Conservation (phyloP, 2,888 invertebrate species). For the Limnephilus marmoratus region DNA sequence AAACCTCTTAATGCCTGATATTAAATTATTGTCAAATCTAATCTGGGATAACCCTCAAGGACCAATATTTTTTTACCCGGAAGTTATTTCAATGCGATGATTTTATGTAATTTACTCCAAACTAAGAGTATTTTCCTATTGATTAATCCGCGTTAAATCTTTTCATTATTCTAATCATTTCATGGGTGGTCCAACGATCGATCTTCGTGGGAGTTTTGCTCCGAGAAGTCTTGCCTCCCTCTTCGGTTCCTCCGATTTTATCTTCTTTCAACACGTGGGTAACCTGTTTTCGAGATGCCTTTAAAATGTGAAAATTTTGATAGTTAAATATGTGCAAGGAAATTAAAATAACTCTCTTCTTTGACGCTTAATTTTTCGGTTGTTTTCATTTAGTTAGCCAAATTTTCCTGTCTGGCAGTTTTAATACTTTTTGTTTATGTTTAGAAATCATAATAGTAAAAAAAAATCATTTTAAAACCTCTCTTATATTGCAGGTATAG, state of each 20-base stretch:
- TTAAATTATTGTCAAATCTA: not conserved
- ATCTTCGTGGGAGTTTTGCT: conserved; percentile 13
- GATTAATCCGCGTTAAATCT: not conserved
- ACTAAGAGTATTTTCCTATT: not conserved
- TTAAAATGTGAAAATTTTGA: not conserved
- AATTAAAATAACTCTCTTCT: not conserved
- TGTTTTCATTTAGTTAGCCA: not conserved
- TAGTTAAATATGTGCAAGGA: not conserved
- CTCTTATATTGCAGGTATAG: no score
- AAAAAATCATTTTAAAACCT: no score
- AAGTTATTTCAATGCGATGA: not conserved
- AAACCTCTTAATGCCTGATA: not conserved
- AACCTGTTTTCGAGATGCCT: not conserved
- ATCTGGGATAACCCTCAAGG: not conserved
- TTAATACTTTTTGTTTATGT: not conserved
- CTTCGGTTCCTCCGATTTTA: not conserved
- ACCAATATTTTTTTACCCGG: not conserved
- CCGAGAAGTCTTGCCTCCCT: not conserved
- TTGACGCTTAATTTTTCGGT: not conserved
- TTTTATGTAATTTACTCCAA: not conserved
- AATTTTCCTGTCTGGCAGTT: not conserved
- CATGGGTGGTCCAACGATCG: conserved; percentile 22
- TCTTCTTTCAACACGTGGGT: not conserved
- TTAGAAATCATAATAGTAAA: no score
- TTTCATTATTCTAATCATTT: not conserved